These are phyloP conservation scores for Metallyticus violacea DNA, from an alignment of 2,888 invertebrate species.

Conservation along the genomic window DNA sequence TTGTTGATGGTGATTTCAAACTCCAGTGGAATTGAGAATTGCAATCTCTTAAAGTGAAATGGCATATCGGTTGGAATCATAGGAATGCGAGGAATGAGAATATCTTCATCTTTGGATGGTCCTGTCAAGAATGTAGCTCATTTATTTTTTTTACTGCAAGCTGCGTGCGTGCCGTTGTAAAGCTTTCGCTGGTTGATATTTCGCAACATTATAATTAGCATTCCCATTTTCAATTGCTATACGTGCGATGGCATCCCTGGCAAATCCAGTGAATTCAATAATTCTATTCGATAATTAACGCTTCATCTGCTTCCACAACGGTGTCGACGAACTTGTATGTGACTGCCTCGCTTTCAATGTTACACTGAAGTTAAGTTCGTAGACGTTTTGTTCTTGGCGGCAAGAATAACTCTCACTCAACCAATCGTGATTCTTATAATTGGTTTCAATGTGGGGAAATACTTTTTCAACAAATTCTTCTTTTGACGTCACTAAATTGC, in stretches of 20 bases:
- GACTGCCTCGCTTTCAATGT: conserved; percentile 20
- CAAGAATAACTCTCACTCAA: conserved; percentile 16
- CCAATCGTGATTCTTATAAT: conserved; percentile 20
- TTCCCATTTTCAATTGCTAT: conserved; percentile 39
- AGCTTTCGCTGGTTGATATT: conserved; percentile 39
- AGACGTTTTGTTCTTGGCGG: conserved; percentile 17
- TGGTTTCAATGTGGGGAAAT: conserved; percentile 20
- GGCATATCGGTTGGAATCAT: conserved; percentile 40
- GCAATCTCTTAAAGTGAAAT: conserved; percentile 38
- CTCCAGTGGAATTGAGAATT: conserved; percentile 40
- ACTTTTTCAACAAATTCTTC: too few species aligned
- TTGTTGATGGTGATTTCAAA: conserved; percentile 43
- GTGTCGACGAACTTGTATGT: conserved; percentile 26
- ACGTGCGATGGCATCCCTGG: conserved; percentile 38
- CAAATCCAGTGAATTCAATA: conserved; percentile 38
- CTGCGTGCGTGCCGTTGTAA: conserved; percentile 38
- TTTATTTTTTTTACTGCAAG: conserved; percentile 26
- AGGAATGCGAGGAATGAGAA: conserved; percentile 36
- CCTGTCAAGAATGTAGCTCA: conserved; percentile 39
- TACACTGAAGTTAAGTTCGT: conserved; percentile 17
- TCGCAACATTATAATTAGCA: conserved; percentile 39
- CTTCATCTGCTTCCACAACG: conserved; percentile 21
- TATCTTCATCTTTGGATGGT: conserved; percentile 35
- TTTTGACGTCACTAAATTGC: too few species aligned
- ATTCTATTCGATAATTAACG: conserved; percentile 35